Conservation (phyloP, 2,797 vertebrate genomes). For the Galagoides demidoff region DNA sequence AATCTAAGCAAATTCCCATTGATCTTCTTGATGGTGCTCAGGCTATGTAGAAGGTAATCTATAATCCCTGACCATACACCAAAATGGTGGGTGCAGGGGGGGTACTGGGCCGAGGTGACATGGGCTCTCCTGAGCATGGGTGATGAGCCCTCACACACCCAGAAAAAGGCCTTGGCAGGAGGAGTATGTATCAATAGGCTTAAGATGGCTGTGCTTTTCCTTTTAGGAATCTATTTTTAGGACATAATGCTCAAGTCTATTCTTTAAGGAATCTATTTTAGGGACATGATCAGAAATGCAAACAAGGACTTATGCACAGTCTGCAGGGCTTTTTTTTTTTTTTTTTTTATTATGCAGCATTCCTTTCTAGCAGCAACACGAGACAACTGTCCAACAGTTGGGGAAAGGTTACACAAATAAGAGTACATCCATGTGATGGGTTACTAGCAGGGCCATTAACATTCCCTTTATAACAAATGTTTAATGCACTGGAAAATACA, state of each 20-base stretch:
- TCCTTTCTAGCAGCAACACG: neutral
- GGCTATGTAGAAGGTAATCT: neutral
- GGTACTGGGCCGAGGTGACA: neutral
- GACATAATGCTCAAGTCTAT: slow-evolving; percentile 28
- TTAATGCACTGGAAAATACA: slow-evolving; percentile 25
- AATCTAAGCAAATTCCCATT: slow-evolving; percentile 35
- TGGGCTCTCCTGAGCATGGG: neutral
- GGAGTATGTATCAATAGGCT: neutral
- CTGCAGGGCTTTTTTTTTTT: neutral
- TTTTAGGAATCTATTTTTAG: slow-evolving; percentile 42
- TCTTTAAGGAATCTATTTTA: slow-evolving; percentile 34
- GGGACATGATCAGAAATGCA: slow-evolving; percentile 36
- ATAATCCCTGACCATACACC: neutral
- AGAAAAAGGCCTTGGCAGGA: neutral
- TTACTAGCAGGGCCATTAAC: neutral
- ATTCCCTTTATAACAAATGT: slow-evolving; percentile 23
- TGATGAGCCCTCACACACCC: neutral
- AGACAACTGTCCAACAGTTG: neutral
- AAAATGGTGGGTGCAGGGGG: neutral
- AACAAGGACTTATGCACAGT: neutral
- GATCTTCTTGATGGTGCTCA: neutral
- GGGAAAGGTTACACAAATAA: slow-evolving; percentile 31
- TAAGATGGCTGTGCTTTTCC: slow-evolving; percentile 2
- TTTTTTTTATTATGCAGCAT: neutral
- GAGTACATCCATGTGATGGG: neutral